Evolutionary conservation across 64 coral and sea anemone genomes (phyloP).

Genomic region (Astreopora myriophthalma): DNA sequence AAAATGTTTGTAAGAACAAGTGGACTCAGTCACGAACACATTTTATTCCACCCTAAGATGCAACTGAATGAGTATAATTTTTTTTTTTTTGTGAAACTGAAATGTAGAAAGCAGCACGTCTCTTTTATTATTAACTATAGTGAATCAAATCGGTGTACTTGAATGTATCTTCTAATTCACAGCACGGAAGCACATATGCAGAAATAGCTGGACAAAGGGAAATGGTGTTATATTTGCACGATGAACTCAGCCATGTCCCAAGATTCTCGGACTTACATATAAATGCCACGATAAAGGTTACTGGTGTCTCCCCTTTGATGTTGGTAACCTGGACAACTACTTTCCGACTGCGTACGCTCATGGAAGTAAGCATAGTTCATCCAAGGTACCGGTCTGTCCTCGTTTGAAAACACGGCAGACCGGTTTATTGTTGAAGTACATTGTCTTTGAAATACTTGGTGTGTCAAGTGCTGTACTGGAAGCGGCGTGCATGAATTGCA

Average conservation of each 20-base stretch:
- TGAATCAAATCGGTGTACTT: too few relatives aligned
- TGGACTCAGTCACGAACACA: too few relatives aligned
- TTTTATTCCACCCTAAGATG: too few relatives aligned
- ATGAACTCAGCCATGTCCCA: not conserved
- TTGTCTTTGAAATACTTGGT: slow-evolving; percentile 9
- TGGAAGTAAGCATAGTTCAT: not conserved
- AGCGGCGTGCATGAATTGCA: not conserved
- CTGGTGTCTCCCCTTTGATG: not conserved
- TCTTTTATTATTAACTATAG: too few relatives aligned
- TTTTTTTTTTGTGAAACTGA: too few relatives aligned
- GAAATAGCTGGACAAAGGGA: not conserved
- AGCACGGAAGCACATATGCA: too few relatives aligned
- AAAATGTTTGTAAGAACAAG: too few relatives aligned
- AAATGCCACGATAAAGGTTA: not conserved
- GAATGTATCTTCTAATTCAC: too few relatives aligned
- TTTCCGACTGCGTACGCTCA: not conserved
- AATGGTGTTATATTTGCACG: not conserved
- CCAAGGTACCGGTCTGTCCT: not conserved
- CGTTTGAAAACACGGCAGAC: not conserved
- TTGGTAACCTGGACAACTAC: not conserved
- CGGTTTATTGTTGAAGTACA: not conserved
- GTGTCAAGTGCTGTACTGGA: not conserved
- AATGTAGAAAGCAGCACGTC: too few relatives aligned
- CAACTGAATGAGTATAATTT: too few relatives aligned
- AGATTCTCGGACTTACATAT: not conserved